These are phyloP conservation scores for Carcina quercana DNA, from an alignment of 2,888 invertebrate species.

Conservation along the genomic window DNA sequence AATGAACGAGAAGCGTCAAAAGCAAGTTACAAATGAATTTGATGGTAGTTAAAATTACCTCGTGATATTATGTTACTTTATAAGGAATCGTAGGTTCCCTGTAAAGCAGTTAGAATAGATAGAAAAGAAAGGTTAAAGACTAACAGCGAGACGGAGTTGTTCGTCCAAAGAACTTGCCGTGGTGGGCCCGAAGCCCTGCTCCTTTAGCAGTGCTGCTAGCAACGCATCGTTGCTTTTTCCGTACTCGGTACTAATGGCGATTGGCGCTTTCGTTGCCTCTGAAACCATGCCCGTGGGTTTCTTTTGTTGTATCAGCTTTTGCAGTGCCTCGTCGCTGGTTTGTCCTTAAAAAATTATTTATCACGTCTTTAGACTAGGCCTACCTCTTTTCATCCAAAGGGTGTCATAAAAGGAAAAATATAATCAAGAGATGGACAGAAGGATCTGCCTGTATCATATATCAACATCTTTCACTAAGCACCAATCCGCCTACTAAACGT, in stretches of 20 bases:
- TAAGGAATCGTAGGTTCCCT: not conserved
- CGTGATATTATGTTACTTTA: slow-evolving; percentile 1
- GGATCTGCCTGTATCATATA: too few relatives aligned
- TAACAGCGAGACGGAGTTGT: slow-evolving; percentile 73
- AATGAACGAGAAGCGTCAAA: slow-evolving; percentile 5
- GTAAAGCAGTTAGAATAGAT: slow-evolving; percentile 5
- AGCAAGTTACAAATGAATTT: slow-evolving; percentile 1
- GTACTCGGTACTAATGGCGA: slow-evolving; percentile 66
- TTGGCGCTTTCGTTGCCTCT: slow-evolving; percentile 55
- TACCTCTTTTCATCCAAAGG: too few relatives aligned
- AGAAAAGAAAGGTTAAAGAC: slow-evolving; percentile 27
- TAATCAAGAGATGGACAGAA: too few relatives aligned
- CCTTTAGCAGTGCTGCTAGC: slow-evolving; percentile 80
- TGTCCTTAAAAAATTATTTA: slow-evolving; percentile 39
- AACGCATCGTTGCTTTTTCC: slow-evolving; percentile 81
- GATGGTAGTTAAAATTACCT: slow-evolving; percentile 1
- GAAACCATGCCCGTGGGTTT: slow-evolving; percentile 52
- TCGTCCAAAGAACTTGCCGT: slow-evolving; percentile 77
- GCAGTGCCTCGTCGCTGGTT: slow-evolving; percentile 59
- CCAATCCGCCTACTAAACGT: too few relatives aligned
- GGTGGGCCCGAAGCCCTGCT: slow-evolving; percentile 82
- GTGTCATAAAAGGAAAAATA: too few relatives aligned
- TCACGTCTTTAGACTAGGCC: not conserved
- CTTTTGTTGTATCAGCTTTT: slow-evolving; percentile 49
- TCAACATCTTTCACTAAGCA: too few relatives aligned